These are phyloP conservation scores for Aplidium turbinatum DNA, from an alignment of 23 tunicate genomes.

Conservation along the genomic window DNA sequence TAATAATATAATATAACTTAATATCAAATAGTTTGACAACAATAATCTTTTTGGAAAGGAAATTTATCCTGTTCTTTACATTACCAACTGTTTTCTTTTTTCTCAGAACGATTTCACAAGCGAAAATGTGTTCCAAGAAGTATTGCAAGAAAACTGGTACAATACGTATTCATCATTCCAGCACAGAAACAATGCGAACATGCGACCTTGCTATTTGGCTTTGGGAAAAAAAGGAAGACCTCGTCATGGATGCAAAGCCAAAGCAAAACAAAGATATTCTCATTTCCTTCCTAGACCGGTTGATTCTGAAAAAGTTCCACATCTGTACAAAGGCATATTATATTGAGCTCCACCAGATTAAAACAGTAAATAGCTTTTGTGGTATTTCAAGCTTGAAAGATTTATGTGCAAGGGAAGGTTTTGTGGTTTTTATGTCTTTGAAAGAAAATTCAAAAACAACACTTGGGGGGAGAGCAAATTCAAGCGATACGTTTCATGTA, in stretches of 20 bases:
- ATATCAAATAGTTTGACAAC: too few species aligned
- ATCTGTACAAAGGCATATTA: slow-evolving; percentile 30
- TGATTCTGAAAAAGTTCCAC: slow-evolving; percentile 42
- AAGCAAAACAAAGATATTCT: slow-evolving; percentile 44
- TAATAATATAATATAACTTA: too few species aligned
- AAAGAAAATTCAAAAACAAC: too few species aligned
- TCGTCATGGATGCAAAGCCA: slow-evolving; percentile 61
- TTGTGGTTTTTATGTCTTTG: too few species aligned
- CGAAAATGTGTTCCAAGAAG: slow-evolving; percentile 61
- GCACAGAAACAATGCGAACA: slow-evolving; percentile 21
- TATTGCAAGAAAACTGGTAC: slow-evolving; percentile 56
- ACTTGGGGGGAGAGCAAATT: too few species aligned
- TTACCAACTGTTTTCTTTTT: not conserved
- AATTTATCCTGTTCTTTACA: too few species aligned
- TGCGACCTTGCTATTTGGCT: slow-evolving; percentile 54
- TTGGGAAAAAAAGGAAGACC: slow-evolving; percentile 54
- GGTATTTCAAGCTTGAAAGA: too few species aligned
- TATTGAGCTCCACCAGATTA: too few species aligned
- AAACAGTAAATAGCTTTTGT: too few species aligned
- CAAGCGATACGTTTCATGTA: too few species aligned
- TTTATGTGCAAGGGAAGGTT: too few species aligned
- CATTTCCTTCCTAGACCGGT: slow-evolving; percentile 84
- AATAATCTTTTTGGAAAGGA: too few species aligned
- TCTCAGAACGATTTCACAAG: slow-evolving; percentile 29
- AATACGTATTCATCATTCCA: slow-evolving; percentile 76